phyloP scores from a whole-genome alignment of 2,888 invertebrate genomes.

The Polydrusus pterygomalis region DNA sequence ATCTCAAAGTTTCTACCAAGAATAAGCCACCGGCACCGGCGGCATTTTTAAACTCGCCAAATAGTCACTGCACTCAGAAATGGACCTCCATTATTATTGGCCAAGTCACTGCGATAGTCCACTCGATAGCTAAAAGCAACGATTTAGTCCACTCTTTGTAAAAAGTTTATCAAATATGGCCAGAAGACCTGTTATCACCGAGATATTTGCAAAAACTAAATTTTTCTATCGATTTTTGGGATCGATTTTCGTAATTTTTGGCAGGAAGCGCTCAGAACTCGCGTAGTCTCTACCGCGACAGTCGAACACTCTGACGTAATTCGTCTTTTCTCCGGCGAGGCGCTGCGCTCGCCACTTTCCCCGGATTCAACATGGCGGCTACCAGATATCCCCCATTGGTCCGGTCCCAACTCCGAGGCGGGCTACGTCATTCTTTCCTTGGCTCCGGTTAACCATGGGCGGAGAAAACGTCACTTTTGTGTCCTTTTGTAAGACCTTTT shows the following conservation, averaged over 20 bases:
- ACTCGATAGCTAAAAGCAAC: background rate
- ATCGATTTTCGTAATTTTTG: slow-evolving; percentile 68
- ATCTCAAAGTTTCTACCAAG: slow-evolving; percentile 12
- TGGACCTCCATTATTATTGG: background rate
- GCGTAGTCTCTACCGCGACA: slow-evolving; percentile 66
- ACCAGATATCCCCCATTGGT: slow-evolving; percentile 63
- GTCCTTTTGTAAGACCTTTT: slow-evolving; percentile 60
- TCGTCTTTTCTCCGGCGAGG: slow-evolving; percentile 63
- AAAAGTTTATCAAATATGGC: slow-evolving; percentile 14
- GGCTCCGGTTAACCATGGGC: slow-evolving; percentile 38
- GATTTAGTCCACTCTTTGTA: slow-evolving; percentile 5
- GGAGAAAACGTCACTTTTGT: slow-evolving; percentile 46
- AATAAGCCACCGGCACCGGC: slow-evolving; percentile 6
- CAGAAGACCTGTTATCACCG: slow-evolving; percentile 22
- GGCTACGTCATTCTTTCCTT: slow-evolving; percentile 27
- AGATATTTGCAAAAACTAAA: slow-evolving; percentile 45
- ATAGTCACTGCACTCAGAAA: slow-evolving; percentile 12
- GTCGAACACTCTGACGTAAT: slow-evolving; percentile 66
- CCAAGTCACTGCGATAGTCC: slow-evolving; percentile 12
- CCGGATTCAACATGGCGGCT: slow-evolving; percentile 68
- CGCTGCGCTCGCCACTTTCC: slow-evolving; percentile 62
- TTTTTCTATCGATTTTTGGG: slow-evolving; percentile 62
- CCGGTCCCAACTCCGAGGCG: slow-evolving; percentile 61
- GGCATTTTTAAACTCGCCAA: slow-evolving; percentile 4
- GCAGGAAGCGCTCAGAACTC: slow-evolving; percentile 64